Base-by-base conservation (phyloP, 1,140 invertebrate genomes). In the Atta colombica region DNA sequence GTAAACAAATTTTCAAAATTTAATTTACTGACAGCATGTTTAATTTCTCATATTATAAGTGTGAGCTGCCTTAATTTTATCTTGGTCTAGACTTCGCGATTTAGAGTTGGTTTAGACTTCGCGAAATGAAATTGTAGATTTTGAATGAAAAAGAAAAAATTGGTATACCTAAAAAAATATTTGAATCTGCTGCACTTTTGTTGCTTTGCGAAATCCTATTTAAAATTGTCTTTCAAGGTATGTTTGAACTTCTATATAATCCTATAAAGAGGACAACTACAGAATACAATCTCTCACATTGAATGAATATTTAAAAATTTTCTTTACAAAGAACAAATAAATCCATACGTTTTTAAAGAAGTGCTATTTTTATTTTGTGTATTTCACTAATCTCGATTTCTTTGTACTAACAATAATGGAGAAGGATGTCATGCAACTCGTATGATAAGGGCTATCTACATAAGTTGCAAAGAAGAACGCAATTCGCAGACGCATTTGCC, bases 21-120 rank as follows among this genome's bases (percentile, higher is more conserved):
- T 61, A 63, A 87, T 10, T 49, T 18, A 51, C 31, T 2, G 21
- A 53, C 25, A 28, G 4, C 51, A 45, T 53, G 35, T 21, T 84
- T 87, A 61, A 89, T 86, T 86, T 87, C 65, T 82, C 77, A 72
- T 60, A 49, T 4, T 28, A 53, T 0, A 25, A 21, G 21, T 68
- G 25, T 18, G 12, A 6, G 12, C 28, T 89, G 18, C 10, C 49
- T 61, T 35, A 75, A 77, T 86, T 74, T 72, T 5, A 53, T 72
- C 16, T 60, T 74, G 16, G 53, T 75, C 65, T 86, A 82, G 51
- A 82, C 8, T 28, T 31, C 18, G 18, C 4, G 12, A 10, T 58
- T 39, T 45, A 66, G 6, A 66, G 6, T 45, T 21, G 21, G 21
- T 21, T 21, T 21, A 21, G 21, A 21, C 21, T 21, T 21, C 4